A percentile compares a stretch with the other conserved stretches of the same genome.
Conservation (phyloP, 2,888 invertebrate genomes). For the Himalopsyche tibetana region DNA sequence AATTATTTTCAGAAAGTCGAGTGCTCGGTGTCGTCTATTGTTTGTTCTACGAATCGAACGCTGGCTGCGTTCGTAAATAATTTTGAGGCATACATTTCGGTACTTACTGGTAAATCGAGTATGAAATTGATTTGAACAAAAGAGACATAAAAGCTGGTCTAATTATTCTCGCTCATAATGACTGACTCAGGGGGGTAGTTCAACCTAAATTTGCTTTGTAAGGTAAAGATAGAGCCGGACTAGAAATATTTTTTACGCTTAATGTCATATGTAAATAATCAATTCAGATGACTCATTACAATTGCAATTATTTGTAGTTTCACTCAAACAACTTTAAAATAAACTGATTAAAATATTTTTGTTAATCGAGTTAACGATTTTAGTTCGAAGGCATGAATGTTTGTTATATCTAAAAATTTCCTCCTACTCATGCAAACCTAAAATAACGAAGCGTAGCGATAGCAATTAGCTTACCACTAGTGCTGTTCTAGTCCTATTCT, state of each 20-base stretch:
- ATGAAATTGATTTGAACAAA: slow-evolving; percentile 34
- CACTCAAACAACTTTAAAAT: too few relatives aligned
- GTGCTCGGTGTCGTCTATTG: not conserved
- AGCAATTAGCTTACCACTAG: too few relatives aligned
- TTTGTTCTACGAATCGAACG: not conserved
- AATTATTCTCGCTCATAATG: slow-evolving; percentile 29
- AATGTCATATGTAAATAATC: too few relatives aligned
- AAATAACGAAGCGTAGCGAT: too few relatives aligned
- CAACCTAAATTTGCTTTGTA: slow-evolving; percentile 26
- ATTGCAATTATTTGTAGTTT: too few relatives aligned
- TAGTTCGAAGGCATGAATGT: too few relatives aligned
- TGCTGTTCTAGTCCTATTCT: too few relatives aligned
- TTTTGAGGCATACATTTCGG: not conserved
- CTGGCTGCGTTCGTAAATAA: not conserved
- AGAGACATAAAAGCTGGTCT: slow-evolving; percentile 26
- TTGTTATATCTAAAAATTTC: too few relatives aligned
- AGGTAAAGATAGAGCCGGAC: not conserved
- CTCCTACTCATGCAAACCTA: too few relatives aligned
- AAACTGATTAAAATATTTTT: too few relatives aligned
- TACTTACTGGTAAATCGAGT: slow-evolving; percentile 34
- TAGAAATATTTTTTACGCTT: not conserved
- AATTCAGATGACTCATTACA: too few relatives aligned
- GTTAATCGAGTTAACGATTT: too few relatives aligned
- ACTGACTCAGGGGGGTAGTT: slow-evolving; percentile 29
- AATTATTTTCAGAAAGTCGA: not conserved